Evolutionary conservation across 2,888 invertebrate species (phyloP), one percentile per base, ranked within the genome.

Genomic region (Suillia variegata): DNA sequence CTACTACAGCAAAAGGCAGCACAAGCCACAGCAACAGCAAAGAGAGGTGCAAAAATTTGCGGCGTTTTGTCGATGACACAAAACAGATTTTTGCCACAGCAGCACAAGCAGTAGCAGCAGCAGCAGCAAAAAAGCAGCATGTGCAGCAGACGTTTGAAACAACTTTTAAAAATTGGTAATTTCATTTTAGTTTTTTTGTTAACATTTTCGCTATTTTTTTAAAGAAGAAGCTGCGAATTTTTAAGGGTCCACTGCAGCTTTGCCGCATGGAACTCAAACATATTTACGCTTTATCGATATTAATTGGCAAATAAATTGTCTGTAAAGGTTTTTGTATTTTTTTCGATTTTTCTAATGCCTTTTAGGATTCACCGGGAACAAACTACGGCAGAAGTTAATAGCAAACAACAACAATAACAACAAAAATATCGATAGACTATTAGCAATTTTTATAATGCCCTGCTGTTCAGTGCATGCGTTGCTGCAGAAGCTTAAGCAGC

Each of bases 271-370:
- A 71, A 69, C 70, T n/a, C n/a, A 68, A 69, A 56, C 66, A 63
- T 67, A 66, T 67, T 68, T 68, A 63, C 63, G 65, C 67, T 68
- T 71, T 71, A 70, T 69, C 70, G 70, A 70, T 70, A 68, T 69
- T 70, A 70, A 70, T 73, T 74, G 74, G 79, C 77, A 72, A 76
- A 76, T 76, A 77, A 78, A 78, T 79, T 75, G 79, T 74, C 76
- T 74, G 76, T 79, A 78, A 71, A 68, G n/a, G 17, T 18, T 4
- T 8, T 18, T 13, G 4, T n/a, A 4, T 48, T 48, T 18, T 5
- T 18, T 8, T 48, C 18, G 4, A 3, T 20, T 22, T 48, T 48
- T 5, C 45, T 45, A 15, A 34, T 21, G 20, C n/a, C 6, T 26
- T 5, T 26, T 26, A 26, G 26, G 6, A 26, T 6, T 5, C 26